Conservation (phyloP, 2,113 vertebrate species). For the Procavia capensis region DNA sequence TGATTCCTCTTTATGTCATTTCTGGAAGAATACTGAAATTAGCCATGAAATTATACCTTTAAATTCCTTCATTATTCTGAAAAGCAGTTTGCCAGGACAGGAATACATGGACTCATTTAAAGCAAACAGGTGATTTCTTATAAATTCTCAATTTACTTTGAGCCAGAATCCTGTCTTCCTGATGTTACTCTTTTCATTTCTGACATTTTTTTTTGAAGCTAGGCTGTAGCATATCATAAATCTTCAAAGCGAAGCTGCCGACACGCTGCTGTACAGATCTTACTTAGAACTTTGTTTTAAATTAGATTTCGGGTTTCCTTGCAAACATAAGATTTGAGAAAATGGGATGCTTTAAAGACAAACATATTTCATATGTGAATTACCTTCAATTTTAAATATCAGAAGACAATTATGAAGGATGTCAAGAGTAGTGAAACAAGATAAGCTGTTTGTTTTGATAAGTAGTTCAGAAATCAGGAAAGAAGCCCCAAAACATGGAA, state of each 20-base stretch:
- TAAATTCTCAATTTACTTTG: not conserved
- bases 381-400: slow-evolving; percentile 62
- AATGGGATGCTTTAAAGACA: slow-evolving; percentile 29
- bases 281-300: slow-evolving; percentile 71
- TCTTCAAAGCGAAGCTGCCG: slow-evolving; percentile 57
- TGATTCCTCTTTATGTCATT: not conserved
- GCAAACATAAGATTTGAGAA: slow-evolving; percentile 39
- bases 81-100: slow-evolving; percentile 16
- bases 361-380: slow-evolving; percentile 48
- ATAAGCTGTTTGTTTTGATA: slow-evolving; percentile 56
- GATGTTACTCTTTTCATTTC: slow-evolving; percentile 49
- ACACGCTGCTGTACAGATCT: slow-evolving; percentile 18
- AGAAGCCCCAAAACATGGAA: slow-evolving; percentile 5
- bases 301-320: slow-evolving; percentile 67
- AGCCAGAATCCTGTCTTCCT: slow-evolving; percentile 17
- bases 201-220: not conserved
- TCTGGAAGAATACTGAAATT: not conserved
- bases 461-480: slow-evolving; percentile 36
- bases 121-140: not conserved
- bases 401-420: slow-evolving; percentile 54
- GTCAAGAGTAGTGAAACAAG: not conserved
- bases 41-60: slow-evolving; percentile 6
- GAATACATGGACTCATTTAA: not conserved
- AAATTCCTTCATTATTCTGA: not conserved
- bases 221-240: slow-evolving; percentile 1